Percentiles rank a stretch among this genome's conserved stretches.
These are phyloP conservation scores for Aphelinus atriplicis DNA, from an alignment of 1,140 invertebrate genomes.

Conservation along the genomic window DNA sequence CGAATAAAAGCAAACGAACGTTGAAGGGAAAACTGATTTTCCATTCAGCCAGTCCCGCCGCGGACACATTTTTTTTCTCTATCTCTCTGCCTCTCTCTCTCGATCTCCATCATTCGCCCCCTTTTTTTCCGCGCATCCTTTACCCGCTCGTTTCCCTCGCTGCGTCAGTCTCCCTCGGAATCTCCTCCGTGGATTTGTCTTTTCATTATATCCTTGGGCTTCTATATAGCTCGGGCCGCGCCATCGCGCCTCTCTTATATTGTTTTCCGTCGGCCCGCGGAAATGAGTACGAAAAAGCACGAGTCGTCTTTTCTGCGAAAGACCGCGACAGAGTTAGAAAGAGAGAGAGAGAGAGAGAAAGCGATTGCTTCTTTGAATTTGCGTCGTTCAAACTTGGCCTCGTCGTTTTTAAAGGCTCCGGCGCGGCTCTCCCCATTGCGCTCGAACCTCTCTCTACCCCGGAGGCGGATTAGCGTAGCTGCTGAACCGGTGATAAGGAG, in stretches of 20 bases:
- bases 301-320: conserved; percentile 7
- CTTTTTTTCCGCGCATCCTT: not conserved
- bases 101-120: not conserved
- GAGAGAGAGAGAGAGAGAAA: not conserved
- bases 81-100: too few relatives aligned
- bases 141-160: not conserved
- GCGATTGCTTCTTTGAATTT: conserved; percentile 4
- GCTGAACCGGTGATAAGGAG: not conserved
- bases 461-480: conserved; percentile 9
- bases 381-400: not conserved
- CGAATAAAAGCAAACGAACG: not conserved
- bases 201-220: conserved; percentile 36
- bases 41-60: not conserved
- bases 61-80: too few relatives aligned
- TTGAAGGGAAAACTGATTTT: conserved; percentile 19
- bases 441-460: not conserved
- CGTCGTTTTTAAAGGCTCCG: conserved; percentile 7
- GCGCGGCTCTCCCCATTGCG: not conserved
- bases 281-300: conserved; percentile 30
- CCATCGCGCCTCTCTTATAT: not conserved
- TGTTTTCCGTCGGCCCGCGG: conserved; percentile 22
- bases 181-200: conserved; percentile 20
- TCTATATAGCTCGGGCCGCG: conserved; percentile 9
- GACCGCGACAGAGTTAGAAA: not conserved
- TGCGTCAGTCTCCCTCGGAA: not conserved